Conservation (phyloP, 2,797 vertebrate species). For the Telmatherina bonti region DNA sequence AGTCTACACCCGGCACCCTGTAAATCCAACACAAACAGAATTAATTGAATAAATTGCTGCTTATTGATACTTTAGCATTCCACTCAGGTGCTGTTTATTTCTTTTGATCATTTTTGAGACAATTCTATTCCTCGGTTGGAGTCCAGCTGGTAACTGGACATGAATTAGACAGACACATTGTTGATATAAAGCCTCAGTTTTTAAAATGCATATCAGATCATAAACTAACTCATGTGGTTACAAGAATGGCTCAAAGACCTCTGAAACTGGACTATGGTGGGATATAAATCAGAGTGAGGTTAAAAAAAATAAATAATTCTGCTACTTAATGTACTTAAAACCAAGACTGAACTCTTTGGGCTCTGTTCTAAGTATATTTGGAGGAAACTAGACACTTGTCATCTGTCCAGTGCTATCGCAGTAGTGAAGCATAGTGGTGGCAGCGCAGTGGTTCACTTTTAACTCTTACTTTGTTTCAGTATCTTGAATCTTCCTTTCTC, state of each 20-base stretch:
- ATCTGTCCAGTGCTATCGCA: no score
- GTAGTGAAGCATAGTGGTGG: no score
- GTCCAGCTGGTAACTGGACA: background rate
- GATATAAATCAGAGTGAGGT: background rate
- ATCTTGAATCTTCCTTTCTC: constrained; percentile 14
- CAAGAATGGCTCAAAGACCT: background rate
- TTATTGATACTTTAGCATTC: background rate
- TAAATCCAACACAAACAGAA: background rate
- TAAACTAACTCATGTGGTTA: background rate
- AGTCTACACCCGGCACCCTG: no score
- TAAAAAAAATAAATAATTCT: background rate
- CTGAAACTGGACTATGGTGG: background rate
- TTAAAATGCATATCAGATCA: background rate
- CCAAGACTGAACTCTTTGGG: no score
- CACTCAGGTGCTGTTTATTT: background rate
- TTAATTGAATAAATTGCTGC: no score
- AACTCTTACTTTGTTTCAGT: background rate
- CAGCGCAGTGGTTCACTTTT: background rate
- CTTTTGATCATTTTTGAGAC: background rate
- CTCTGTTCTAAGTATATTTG: background rate
- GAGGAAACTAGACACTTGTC: no score
- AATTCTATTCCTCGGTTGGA: background rate
- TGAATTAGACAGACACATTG: background rate
- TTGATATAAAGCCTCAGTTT: background rate
- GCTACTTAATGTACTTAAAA: no score